Evolutionary conservation across 2,888 invertebrate genomes (phyloP).

Genomic region (Lampropteryx suffumata): DNA sequence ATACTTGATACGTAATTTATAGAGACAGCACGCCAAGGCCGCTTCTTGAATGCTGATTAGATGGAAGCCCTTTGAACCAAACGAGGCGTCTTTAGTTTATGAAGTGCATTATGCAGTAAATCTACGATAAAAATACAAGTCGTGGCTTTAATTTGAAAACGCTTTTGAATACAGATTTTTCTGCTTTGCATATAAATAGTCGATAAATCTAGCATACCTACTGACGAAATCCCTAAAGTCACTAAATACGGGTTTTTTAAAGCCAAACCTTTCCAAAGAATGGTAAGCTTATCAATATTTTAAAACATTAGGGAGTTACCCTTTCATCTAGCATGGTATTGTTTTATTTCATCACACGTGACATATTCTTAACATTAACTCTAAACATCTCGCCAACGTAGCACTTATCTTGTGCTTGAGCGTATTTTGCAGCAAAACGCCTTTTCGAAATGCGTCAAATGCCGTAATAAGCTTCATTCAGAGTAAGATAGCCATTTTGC

Average conservation of each 20-base stretch:
- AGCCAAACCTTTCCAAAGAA: too few relatives aligned
- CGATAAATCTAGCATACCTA: too few relatives aligned
- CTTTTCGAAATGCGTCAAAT: constrained; percentile 27
- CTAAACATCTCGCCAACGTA: neutral
- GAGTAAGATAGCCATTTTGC: constrained; percentile 34
- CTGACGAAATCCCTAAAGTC: too few relatives aligned
- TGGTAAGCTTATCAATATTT: too few relatives aligned
- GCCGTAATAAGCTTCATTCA: constrained; percentile 34
- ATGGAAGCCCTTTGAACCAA: constrained; percentile 52
- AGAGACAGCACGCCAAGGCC: constrained; percentile 66
- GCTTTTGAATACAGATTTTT: constrained; percentile 9
- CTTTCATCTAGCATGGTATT: too few relatives aligned
- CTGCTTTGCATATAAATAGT: too few relatives aligned
- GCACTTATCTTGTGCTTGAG: constrained; percentile 10
- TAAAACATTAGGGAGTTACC: too few relatives aligned
- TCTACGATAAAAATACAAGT: constrained; percentile 22
- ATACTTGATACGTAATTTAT: constrained; percentile 80
- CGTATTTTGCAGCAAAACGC: constrained; percentile 14
- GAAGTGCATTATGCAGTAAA: constrained; percentile 34
- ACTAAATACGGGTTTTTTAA: too few relatives aligned
- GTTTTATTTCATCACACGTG: too few relatives aligned
- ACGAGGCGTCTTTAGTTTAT: constrained; percentile 31
- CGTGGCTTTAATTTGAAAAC: constrained; percentile 14
- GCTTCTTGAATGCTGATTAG: constrained; percentile 76
- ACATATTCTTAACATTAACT: neutral